Evolutionary conservation across 2,797 vertebrate species (phyloP).

Genomic region (Anableps anableps): DNA sequence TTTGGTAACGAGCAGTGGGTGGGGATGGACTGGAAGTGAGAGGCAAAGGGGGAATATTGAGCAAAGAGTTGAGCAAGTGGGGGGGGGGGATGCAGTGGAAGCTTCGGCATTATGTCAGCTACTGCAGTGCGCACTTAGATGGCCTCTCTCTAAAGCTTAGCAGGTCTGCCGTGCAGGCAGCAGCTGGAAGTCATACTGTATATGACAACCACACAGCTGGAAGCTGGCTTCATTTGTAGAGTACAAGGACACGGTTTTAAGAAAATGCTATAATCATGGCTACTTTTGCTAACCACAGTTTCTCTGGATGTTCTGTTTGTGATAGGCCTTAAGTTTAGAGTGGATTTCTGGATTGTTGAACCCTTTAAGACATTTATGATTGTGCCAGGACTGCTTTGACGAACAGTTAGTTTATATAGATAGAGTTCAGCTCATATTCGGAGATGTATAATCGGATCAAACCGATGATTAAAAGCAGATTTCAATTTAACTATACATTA

Average conservation of each 20-base stretch:
- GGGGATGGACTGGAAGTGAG: slow-evolving; percentile 38
- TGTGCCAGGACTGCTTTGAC: not conserved
- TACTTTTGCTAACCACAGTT: not conserved
- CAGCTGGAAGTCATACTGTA: slow-evolving; percentile 10
- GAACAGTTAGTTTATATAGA: not conserved
- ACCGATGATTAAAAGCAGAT: not conserved
- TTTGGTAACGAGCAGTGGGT: slow-evolving; percentile 12
- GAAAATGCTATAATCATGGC: not conserved
- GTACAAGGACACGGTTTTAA: not conserved
- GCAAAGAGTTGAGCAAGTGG: slow-evolving; percentile 12
- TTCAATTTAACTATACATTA: not conserved
- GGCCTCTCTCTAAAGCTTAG: slow-evolving; percentile 43
- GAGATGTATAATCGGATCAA: not conserved
- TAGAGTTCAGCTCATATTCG: not conserved
- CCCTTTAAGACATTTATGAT: not conserved
- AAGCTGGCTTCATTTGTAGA: slow-evolving; percentile 1
- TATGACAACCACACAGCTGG: slow-evolving; percentile 14
- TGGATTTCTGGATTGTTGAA: not conserved
- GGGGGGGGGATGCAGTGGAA: slow-evolving; percentile 59
- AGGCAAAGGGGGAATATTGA: not conserved
- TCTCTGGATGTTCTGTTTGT: not conserved
- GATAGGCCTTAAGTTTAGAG: not conserved
- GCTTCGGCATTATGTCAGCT: slow-evolving; percentile 57
- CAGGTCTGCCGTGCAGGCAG: slow-evolving; percentile 31
- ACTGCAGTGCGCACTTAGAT: slow-evolving; percentile 68